Base-by-base conservation (phyloP, 2,797 vertebrate species). In the Pseudochirops corinnae region DNA sequence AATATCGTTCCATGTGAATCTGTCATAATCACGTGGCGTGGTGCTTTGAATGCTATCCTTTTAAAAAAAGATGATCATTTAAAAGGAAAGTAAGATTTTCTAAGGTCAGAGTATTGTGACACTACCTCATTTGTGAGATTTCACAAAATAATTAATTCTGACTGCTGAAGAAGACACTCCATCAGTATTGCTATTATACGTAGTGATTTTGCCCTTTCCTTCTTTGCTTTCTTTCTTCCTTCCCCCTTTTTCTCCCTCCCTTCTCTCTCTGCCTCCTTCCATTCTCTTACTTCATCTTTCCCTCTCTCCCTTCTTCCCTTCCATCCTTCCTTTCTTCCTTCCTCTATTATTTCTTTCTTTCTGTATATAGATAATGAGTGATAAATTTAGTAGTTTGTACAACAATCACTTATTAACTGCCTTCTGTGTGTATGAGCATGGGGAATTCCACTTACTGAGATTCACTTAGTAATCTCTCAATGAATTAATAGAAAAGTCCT, bases 161-260 rank as follows among this genome's bases (percentile, higher is more conserved):
- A 67, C 55, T 50, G 87, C 52, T 33, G 53, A 55, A 55, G 90
- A 91, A n/a, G 1, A 21, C 0, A 62, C 2, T 31, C 28, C 5
- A 28, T 56, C 31, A 31, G 12, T 33, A 93, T 31, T 87, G 33
- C 14, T 87, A 26, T 57, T 90, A 21, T 53, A 50, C 87, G 50
- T 87, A 93, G 31, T 57, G 96, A 90, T 93, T 55, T 82, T 94
- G 74, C 55, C 24, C 74, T 46, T 82, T 82, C 74, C 39, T 87
- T 50, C 74, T 87, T 26, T 87, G 39, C 9, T 82, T 82, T 24
- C 6, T 82, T 24, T 46, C 13, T 62, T 33, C 13, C 5, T 82
- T 46, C 13, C 21, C 10, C 9, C 21, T 46, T 87, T 50, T 39
- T 26, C 6, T 50, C 39, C 39, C 33, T n/a, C 9, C 33, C 39